Percentiles rank a stretch among this genome's conserved stretches.
phyloP scores from a whole-genome alignment of 2,797 vertebrate species.

The Microctenopoma stevenorrisi region DNA sequence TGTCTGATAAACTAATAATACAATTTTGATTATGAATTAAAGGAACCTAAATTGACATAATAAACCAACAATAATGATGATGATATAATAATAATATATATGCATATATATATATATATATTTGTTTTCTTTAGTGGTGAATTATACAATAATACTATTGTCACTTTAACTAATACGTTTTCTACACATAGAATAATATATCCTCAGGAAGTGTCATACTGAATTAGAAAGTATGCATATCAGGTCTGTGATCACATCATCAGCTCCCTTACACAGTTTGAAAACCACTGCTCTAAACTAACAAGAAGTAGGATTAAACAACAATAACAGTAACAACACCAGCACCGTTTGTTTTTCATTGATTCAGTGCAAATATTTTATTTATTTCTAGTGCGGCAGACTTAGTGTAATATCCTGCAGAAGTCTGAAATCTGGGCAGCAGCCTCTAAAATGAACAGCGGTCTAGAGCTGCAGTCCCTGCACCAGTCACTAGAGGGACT shows the following conservation, averaged over 20 bases:
- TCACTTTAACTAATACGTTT: too few relatives aligned
- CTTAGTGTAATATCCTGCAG: constrained; percentile 3
- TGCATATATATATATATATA: too few relatives aligned
- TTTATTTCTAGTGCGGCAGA: background rate
- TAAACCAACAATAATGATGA: too few relatives aligned
- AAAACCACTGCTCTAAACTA: background rate
- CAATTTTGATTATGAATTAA: too few relatives aligned
- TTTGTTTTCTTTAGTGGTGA: too few relatives aligned
- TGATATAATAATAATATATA: background rate
- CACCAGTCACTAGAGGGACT: constrained; percentile 69
- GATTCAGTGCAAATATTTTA: background rate
- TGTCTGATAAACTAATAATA: too few relatives aligned
- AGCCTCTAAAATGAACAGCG: constrained; percentile 32
- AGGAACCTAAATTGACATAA: background rate
- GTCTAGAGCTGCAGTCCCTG: constrained; percentile 28
- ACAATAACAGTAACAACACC: background rate
- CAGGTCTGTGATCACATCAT: too few relatives aligned
- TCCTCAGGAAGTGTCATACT: too few relatives aligned
- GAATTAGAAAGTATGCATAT: too few relatives aligned
- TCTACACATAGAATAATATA: too few relatives aligned
- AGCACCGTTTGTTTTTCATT: background rate
- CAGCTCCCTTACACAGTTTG: too few relatives aligned
- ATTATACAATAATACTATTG: too few relatives aligned
- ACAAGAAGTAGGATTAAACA: background rate
- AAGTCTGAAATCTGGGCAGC: constrained; percentile 13